Evolutionary conservation across 2,888 invertebrate species (phyloP).

Genomic region (Portevinia maculata): DNA sequence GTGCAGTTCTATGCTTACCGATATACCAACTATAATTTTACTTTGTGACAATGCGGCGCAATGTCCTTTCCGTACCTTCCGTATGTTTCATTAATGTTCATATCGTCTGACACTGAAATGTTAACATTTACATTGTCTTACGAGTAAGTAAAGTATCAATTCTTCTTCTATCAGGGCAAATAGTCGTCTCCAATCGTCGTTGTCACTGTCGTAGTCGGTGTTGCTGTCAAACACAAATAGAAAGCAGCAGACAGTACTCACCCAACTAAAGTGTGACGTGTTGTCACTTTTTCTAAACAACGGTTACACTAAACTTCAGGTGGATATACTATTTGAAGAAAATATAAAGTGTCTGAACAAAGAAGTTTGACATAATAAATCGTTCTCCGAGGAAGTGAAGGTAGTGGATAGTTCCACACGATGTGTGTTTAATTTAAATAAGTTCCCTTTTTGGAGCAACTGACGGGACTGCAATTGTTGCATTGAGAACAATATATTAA

Average conservation of each 20-base stretch:
- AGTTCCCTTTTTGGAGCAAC: slow-evolving; percentile 35
- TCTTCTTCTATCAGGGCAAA: slow-evolving; percentile 26
- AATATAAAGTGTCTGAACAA: no score
- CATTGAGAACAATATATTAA: slow-evolving; percentile 42
- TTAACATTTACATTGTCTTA: slow-evolving; percentile 30
- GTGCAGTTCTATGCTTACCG: no score
- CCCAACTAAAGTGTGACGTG: slow-evolving; percentile 24
- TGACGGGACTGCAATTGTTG: slow-evolving; percentile 56
- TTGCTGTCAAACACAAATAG: slow-evolving; percentile 9
- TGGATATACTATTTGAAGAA: no score
- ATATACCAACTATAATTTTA: background rate
- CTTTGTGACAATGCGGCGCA: slow-evolving; percentile 7
- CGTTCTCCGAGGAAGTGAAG: background rate
- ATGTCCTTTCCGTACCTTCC: background rate
- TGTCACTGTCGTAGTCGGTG: background rate
- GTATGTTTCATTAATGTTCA: background rate
- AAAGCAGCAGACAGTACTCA: background rate
- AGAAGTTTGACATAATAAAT: slow-evolving; percentile 20
- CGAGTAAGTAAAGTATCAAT: slow-evolving; percentile 27
- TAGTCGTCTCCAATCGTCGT: slow-evolving; percentile 13
- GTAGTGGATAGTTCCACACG: slow-evolving; percentile 5
- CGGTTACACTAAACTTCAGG: background rate
- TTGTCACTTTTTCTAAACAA: slow-evolving; percentile 21
- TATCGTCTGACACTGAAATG: slow-evolving; percentile 18
- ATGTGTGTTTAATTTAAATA: slow-evolving; percentile 65